phyloP scores from a whole-genome alignment of 1,140 invertebrate species.

The Ips nitidus region DNA sequence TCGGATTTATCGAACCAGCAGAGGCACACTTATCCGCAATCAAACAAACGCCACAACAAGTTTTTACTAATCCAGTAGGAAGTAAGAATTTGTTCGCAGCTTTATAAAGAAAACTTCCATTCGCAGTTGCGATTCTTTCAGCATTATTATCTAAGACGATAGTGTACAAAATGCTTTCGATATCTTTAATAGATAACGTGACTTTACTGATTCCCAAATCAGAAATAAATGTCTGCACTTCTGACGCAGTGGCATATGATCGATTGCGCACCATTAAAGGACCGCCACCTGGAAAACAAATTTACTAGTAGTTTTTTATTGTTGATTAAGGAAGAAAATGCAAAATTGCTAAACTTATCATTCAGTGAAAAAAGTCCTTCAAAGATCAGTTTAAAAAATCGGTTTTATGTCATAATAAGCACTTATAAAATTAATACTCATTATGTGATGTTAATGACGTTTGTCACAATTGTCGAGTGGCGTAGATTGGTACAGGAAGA shows the following conservation, averaged over 20 bases:
- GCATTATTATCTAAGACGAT: constrained; percentile 93
- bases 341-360: neutral
- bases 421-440: too few relatives aligned
- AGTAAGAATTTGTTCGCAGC: constrained; percentile 70
- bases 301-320: constrained; percentile 34
- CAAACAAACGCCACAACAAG: constrained; percentile 90
- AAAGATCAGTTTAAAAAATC: neutral
- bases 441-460: too few relatives aligned
- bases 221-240: constrained; percentile 88
- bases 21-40: constrained; percentile 77
- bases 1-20: constrained; percentile 78
- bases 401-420: neutral
- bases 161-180: constrained; percentile 91
- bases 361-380: too few relatives aligned
- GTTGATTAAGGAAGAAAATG: neutral
- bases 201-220: constrained; percentile 93
- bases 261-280: constrained; percentile 76
- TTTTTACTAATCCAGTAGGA: constrained; percentile 75
- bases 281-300: constrained; percentile 59
- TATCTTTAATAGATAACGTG: constrained; percentile 80
- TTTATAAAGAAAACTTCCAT: constrained; percentile 74
- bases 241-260: constrained; percentile 75
- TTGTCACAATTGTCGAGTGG: too few relatives aligned
- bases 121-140: constrained; percentile 68
- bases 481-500: too few relatives aligned